phyloP scores from a whole-genome alignment of 2,797 vertebrate species.

The Smutsia temminckii region DNA sequence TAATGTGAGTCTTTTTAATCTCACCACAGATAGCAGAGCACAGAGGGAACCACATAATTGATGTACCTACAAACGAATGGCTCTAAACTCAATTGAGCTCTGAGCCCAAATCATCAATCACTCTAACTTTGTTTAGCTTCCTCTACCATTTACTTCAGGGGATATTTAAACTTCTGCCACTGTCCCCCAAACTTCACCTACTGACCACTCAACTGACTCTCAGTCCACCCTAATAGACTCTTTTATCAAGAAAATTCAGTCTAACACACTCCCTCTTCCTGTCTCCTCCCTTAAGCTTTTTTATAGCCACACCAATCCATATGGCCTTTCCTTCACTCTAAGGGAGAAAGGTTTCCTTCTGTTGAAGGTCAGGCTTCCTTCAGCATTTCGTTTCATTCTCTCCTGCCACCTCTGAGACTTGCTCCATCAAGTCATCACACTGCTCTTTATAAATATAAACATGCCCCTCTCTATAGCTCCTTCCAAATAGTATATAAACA shows the following conservation, averaged over 20 bases:
- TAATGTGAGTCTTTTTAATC: neutral
- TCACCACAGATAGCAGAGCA: neutral
- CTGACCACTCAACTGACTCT: neutral
- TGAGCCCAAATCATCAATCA: neutral
- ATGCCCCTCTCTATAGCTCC: neutral
- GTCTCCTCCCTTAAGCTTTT: neutral
- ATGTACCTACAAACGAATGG: neutral
- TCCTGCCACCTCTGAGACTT: neutral
- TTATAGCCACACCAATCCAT: neutral
- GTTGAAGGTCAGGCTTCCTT: conserved; percentile 3
- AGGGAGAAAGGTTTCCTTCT: conserved; percentile 38
- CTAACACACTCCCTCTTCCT: neutral
- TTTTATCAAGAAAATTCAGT: conserved; percentile 18
- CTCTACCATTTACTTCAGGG: neutral
- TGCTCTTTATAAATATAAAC: conserved; percentile 30
- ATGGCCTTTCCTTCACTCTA: neutral
- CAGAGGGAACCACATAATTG: neutral
- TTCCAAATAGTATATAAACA: neutral
- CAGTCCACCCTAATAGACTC: neutral
- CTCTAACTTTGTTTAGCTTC: neutral
- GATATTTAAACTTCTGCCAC: neutral
- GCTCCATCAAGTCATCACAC: neutral
- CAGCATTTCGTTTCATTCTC: conserved; percentile 16
- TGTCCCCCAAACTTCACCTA: neutral
- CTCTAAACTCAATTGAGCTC: neutral